Base-by-base conservation (phyloP, 2,797 vertebrate genomes). In the Artibeus lituratus region DNA sequence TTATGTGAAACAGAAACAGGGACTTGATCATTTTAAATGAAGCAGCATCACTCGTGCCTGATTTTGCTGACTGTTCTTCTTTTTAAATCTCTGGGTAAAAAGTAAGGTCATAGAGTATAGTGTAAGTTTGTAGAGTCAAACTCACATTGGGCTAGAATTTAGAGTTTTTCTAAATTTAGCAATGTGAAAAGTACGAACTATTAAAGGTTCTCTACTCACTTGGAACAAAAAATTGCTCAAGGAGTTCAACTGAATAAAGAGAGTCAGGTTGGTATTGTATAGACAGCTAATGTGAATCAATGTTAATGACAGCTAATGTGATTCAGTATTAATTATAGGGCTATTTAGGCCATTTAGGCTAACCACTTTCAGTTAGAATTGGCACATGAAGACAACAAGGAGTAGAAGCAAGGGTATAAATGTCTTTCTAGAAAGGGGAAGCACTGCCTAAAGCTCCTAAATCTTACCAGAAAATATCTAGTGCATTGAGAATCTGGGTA, bases 31-130 rank as follows among this genome's bases (percentile, higher is more conserved):
- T 93, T 67, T 93, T 70, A 47, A 87, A 72, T 67, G 24, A 87
- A 82, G 81, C 37, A 67, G 1, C 24, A 72, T 55, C 14, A n/a
- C 9, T 29, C 77, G 5, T 82, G 70, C 51, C 7, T 87, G 44
- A 53, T 86, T 90, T 91, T 87, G 1, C 10, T 87, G 57, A 29
- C 32, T 94, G 19, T 86, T 81, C 29, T 89, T 39, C 32, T 53
- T 94, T 90, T 77, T 37, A 93, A 82, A 87, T 77, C 16, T 74
- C 32, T 94, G 15, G 26, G 22, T 86, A 55, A 91, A 83, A 65
- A 44, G 12, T 53, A 91, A 53, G 49, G 5, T 67, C 14, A 21
- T 35, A n/a, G 7, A 80, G 12, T 42, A 49, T 39, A 72, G 4
- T 53, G 32, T 85, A 89, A 82, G 8, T 19, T 10, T 53, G 76